A percentile compares a stretch with the other conserved stretches of the same genome.
phyloP scores from a whole-genome alignment of 2,888 invertebrate genomes.

The Strigamia transsilvanica region DNA sequence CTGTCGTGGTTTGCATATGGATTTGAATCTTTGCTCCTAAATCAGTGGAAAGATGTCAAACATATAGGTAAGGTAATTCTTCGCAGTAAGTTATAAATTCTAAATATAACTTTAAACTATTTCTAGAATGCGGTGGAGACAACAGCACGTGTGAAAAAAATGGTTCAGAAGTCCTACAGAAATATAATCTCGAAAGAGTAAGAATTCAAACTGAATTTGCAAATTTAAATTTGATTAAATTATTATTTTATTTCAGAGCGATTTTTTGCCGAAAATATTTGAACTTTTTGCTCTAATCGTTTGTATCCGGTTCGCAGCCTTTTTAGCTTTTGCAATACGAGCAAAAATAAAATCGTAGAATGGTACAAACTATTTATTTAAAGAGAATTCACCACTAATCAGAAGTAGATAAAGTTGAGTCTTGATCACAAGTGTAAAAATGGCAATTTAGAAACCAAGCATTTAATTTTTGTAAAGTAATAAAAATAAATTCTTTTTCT shows the following conservation, averaged over 20 bases:
- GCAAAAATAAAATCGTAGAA: background rate
- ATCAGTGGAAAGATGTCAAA: constrained; percentile 63
- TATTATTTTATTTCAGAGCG: background rate
- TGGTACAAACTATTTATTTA: too few relatives aligned
- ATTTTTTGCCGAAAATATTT: background rate
- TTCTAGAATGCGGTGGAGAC: background rate
- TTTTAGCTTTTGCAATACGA: background rate
- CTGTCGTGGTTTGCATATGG: constrained; percentile 64
- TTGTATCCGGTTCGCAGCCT: background rate
- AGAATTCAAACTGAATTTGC: background rate
- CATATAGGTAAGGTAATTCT: constrained; percentile 58
- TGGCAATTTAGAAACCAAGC: too few relatives aligned
- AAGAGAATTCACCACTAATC: too few relatives aligned
- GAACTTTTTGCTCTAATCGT: background rate
- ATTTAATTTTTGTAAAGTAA: too few relatives aligned
- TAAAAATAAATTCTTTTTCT: too few relatives aligned
- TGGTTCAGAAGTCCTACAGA: background rate
- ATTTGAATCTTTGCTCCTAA: constrained; percentile 63
- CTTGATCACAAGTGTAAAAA: too few relatives aligned
- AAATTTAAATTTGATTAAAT: background rate
- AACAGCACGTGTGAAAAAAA: constrained; percentile 9
- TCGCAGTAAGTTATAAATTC: too few relatives aligned
- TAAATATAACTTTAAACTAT: background rate
- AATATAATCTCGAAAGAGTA: background rate
- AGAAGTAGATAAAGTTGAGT: too few relatives aligned